Base-by-base conservation (phyloP, 2,113 vertebrate species). In the Apteryx owenii region DNA sequence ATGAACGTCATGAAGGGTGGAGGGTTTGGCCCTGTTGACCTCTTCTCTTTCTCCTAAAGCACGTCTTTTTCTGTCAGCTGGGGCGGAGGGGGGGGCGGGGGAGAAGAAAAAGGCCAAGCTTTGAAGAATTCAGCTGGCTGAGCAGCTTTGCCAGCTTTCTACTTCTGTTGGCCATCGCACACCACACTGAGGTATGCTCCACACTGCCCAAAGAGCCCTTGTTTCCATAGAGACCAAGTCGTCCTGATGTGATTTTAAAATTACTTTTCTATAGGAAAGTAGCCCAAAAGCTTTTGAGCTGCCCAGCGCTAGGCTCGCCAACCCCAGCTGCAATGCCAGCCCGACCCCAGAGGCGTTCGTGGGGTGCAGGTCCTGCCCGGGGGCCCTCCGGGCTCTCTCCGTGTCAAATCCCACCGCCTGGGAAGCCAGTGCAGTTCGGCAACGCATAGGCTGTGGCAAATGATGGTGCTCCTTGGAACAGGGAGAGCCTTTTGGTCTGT, bases 31-130 rank as follows among this genome's bases (percentile, higher is more conserved):
- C 10, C 60, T 62, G 0, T 28, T 60, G 31, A 51, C 36, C 22
- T 7, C 50, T 68, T 40, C 23, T 40, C 23, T 65, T 76, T 66
- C 26, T 81, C 26, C 6, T 36, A 42, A 53, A 84, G 38, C 13
- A 5, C 0, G 0, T 76, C 72, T 17, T 90, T 54, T 75, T 29
- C 26, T 64, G 2, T 26, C 68, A 3, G 6, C 2, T 64, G 36
- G 42, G 36, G 36, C 36, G 7, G 36, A 7, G 69, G 10, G 42
- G 50, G 9, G 48, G 11, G 36, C 36, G 42, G 53, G 12, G 42
- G 16, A 3, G 42, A 66, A 62, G 53, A 36, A 40, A 15, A 77
- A 62, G 64, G 26, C 62, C 4, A 21, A 54, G 6, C 19, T 54
- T 71, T 44, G 88, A 80, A 61, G 56, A 28, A 38, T 0, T 18